phyloP scores from a whole-genome alignment of 2,888 invertebrate genomes.

The Drosophila robusta region DNA sequence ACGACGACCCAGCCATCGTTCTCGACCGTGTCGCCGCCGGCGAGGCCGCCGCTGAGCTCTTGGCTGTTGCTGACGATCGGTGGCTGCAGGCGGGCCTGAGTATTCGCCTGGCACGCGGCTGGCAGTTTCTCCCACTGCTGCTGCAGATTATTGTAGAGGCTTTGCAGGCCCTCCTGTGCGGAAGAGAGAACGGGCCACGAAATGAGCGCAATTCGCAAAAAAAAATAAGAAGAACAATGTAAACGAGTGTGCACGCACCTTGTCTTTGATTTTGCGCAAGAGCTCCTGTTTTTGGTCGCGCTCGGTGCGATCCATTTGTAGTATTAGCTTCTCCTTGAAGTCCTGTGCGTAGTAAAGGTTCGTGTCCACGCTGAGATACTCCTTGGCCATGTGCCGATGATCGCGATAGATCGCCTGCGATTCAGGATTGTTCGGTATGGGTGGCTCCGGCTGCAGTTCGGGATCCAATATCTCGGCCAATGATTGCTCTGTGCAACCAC shows the following conservation, averaged over 20 bases:
- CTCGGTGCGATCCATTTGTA: slow-evolving; percentile 82
- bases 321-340: slow-evolving; percentile 91
- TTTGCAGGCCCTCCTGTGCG: slow-evolving; percentile 80
- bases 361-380: slow-evolving; percentile 95
- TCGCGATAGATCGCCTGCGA: slow-evolving; percentile 95
- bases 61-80: slow-evolving; percentile 23
- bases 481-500: slow-evolving; percentile 84
- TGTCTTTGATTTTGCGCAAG: slow-evolving; percentile 83
- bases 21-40: slow-evolving; percentile 55
- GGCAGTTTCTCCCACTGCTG: slow-evolving; percentile 80
- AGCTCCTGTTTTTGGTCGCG: slow-evolving; percentile 82
- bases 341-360: slow-evolving; percentile 93
- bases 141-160: slow-evolving; percentile 82
- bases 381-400: slow-evolving; percentile 94
- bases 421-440: slow-evolving; percentile 90
- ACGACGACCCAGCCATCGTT: slow-evolving; percentile 84
- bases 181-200: not conserved
- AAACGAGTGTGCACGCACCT: slow-evolving; percentile 59
- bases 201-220: too few species aligned
- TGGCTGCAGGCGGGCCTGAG: slow-evolving; percentile 29
- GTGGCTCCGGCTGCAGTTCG: slow-evolving; percentile 92
- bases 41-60: slow-evolving; percentile 7
- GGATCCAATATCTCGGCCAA: slow-evolving; percentile 92
- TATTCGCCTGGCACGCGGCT: slow-evolving; percentile 54
- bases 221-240: too few species aligned